phyloP scores from a whole-genome alignment of 2,113 vertebrate genomes.

The Picathartes gymnocephalus region DNA sequence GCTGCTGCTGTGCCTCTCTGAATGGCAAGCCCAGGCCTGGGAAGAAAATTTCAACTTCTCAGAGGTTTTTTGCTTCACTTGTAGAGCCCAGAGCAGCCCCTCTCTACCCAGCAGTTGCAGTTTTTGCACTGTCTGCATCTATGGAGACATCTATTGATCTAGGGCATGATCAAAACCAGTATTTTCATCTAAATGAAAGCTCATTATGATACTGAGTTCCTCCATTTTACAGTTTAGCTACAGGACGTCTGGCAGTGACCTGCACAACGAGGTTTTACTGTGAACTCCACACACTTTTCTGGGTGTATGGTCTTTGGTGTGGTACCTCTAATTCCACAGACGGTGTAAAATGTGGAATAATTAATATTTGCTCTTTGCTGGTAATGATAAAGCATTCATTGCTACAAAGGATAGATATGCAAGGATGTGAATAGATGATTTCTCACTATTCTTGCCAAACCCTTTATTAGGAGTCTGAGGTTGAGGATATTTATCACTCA shows the following conservation, averaged over 20 bases:
- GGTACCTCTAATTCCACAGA: background rate
- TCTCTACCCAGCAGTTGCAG: background rate
- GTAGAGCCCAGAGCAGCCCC: background rate
- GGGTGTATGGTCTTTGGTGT: background rate
- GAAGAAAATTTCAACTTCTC: background rate
- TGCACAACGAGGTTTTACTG: fast-evolving
- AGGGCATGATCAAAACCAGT: background rate
- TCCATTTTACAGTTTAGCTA: background rate
- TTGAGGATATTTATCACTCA: background rate
- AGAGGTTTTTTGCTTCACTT: background rate
- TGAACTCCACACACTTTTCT: background rate
- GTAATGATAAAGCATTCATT: background rate
- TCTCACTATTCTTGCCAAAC: background rate
- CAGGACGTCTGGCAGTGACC: background rate
- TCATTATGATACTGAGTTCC: background rate
- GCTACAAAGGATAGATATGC: background rate
- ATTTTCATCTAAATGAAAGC: background rate
- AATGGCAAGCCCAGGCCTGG: background rate
- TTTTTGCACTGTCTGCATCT: background rate
- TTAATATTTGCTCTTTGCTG: background rate
- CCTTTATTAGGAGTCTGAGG: background rate
- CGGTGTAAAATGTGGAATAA: background rate
- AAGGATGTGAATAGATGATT: background rate
- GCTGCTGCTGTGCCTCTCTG: background rate
- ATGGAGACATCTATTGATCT: too few relatives aligned